Evolutionary conservation across 2,797 vertebrate species (phyloP).

Genomic region (Pelodytes ibericus): DNA sequence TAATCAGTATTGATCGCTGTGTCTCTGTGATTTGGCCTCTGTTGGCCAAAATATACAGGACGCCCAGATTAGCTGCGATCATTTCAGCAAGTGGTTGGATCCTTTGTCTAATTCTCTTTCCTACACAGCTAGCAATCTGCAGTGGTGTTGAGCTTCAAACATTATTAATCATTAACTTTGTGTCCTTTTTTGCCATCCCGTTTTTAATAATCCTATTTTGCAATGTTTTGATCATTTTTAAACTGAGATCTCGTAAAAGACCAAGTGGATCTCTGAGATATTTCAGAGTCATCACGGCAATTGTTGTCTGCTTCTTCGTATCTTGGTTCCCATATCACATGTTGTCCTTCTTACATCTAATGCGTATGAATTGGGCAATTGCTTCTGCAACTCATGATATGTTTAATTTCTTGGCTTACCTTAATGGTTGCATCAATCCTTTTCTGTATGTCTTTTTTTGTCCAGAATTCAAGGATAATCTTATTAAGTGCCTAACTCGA

Average conservation of each 20-base stretch:
- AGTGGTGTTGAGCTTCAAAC: neutral
- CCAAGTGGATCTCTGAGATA: slow-evolving; percentile 55
- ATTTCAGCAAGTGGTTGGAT: slow-evolving; percentile 42
- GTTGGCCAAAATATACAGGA: slow-evolving; percentile 8
- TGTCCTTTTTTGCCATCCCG: neutral
- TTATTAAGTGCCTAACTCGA: too few relatives aligned
- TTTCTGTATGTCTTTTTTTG: neutral
- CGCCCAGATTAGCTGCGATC: neutral
- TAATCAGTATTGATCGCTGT: slow-evolving; percentile 39
- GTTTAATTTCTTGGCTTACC: neutral
- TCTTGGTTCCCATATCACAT: slow-evolving; percentile 90
- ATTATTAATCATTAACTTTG: neutral
- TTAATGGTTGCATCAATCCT: slow-evolving; percentile 27
- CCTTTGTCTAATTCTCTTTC: neutral
- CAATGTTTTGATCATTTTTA: slow-evolving; percentile 63
- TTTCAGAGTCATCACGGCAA: slow-evolving; percentile 79
- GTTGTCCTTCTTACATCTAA: slow-evolving; percentile 71
- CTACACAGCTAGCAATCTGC: neutral
- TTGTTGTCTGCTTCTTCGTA: slow-evolving; percentile 85
- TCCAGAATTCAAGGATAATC: neutral
- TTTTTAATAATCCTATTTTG: slow-evolving; percentile 61
- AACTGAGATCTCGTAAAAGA: slow-evolving; percentile 45
- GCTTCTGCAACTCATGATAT: neutral
- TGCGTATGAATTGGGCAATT: neutral
- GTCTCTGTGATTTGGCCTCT: slow-evolving; percentile 8